Base-by-base conservation (phyloP, 2,888 invertebrate genomes). In the Apotomis capreana region DNA sequence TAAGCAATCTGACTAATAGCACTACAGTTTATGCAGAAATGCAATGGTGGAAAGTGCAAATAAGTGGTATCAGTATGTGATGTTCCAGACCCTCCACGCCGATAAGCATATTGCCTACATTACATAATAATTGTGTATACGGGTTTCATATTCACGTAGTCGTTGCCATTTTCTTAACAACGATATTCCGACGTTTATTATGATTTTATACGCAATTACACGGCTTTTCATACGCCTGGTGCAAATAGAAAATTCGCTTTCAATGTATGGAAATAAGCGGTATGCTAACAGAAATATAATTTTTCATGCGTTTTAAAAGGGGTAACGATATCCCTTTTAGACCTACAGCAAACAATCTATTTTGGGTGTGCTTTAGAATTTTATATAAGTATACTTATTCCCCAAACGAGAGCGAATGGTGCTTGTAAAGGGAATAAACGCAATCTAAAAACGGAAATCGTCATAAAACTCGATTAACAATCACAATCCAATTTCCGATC, bases 401-500 rank as follows among this genome's bases (percentile, higher is more conserved):
- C 8, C 52, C 44, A 57, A 65, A 44, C 3, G 65, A 57, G 55
- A n/a, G 26, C 44, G 55, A 54, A 44, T 15, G 55, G 64, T 26
- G 12, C 12, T 46, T 40, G 55, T 62, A 49, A 36, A 62, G n/a
- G 61, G 46, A 57, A 55, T 55, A 61, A 2, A 13, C 15, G 12
- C 57, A 64, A 70, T 58, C 61, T 51, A 44, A 13, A 64, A 70
- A 9, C 67, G 36, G 4, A 12, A 71, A 52, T 44, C 61, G 44
- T 68, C 55, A 49, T 71, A 68, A 71, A 67, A 67, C 55, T 57
- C 60, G 13, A 40, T 58, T 58, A 58, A 36, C 63, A 57, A 37
- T 59, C 65, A 46, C 49, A 57, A 72, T 72, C 58, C 57, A 36
- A 54, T 59, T 59, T 36, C 63, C 68, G 54, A 59, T 62, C 68